Base-by-base conservation (phyloP, 2,113 vertebrate species). In the Carollia perspicillata region DNA sequence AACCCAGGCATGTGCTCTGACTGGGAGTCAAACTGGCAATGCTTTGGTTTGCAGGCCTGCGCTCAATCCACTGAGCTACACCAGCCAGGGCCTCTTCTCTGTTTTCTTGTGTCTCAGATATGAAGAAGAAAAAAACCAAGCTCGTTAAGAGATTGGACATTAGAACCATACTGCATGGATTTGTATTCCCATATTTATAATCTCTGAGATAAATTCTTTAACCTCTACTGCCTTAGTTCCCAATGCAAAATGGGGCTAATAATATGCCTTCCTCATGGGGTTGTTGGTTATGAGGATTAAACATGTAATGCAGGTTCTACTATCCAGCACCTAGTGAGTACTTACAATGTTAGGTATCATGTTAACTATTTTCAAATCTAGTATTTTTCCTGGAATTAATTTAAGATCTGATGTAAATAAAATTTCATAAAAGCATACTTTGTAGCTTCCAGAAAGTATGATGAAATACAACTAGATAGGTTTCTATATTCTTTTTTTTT, bases 351-450 rank as follows among this genome's bases (percentile, higher is more conserved):
- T 84, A 93, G n/a, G 53, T 72, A 30, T 93, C 11, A 3, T 83
- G 7, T 69, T 92, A 90, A 58, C 51, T 77, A 44, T 85, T 92
- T 90, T 95, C 47, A 96, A 88, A 28, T 90, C 30, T 88, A 77
- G 40, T 33, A 72, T 10, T 89, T 96, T 90, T 90, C 69, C 80
- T 84, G 42, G 44, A 95, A 71, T 95, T 90, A 97, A 85, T 89
- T 72, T 80, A 94, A 95, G 37, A 84, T 84, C 20, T 90, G 44
- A 11, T 90, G 3, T 79, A 40, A 77, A 47, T 92, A 90, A 89
- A 97, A 88, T 69, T 92, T 60, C 28, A 92, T 78, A 44, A 74
- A 95, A 83, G 77, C 11, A 66, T 65, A 30, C 6, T 91, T 92
- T 84, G 37, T 74, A 83, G 51, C 80, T 93, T 92, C 44, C 55